Conservation (phyloP, 2,797 vertebrate genomes). For the Schizothorax lantsangensis region DNA sequence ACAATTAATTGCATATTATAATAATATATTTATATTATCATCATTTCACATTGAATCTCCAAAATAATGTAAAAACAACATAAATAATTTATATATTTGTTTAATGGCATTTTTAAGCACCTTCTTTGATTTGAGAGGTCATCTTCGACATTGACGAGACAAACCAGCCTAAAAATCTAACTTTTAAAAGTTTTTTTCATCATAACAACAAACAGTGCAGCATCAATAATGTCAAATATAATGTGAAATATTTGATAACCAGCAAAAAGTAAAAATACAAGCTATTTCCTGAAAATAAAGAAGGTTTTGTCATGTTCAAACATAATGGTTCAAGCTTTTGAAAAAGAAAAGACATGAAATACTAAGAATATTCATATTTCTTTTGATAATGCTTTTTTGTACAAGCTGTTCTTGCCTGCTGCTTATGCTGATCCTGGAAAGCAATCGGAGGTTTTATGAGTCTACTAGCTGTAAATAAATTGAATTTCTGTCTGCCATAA, state of each 20-base stretch:
- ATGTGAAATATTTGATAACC: neutral
- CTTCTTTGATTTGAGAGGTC: neutral
- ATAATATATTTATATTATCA: too few relatives aligned
- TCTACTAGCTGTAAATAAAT: conserved; percentile 19
- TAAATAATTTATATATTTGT: too few relatives aligned
- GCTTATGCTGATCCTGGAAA: neutral
- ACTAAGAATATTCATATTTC: neutral
- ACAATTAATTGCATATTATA: too few relatives aligned
- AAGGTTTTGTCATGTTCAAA: neutral
- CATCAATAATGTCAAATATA: neutral
- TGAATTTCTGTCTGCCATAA: conserved; percentile 22
- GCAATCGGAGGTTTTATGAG: neutral
- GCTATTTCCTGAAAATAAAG: neutral
- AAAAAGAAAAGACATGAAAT: neutral
- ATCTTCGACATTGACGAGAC: neutral
- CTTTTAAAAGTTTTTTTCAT: neutral
- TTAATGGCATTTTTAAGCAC: too few relatives aligned
- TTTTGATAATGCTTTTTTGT: neutral
- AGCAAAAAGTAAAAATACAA: neutral
- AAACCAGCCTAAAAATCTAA: too few relatives aligned
- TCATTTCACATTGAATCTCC: too few relatives aligned
- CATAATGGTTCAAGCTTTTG: neutral
- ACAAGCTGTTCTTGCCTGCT: conserved; percentile 16
- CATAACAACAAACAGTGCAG: neutral
- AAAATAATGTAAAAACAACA: too few relatives aligned